These are phyloP conservation scores for Odontophorus gujanensis DNA, from an alignment of 2,113 vertebrate genomes.

Conservation along the genomic window DNA sequence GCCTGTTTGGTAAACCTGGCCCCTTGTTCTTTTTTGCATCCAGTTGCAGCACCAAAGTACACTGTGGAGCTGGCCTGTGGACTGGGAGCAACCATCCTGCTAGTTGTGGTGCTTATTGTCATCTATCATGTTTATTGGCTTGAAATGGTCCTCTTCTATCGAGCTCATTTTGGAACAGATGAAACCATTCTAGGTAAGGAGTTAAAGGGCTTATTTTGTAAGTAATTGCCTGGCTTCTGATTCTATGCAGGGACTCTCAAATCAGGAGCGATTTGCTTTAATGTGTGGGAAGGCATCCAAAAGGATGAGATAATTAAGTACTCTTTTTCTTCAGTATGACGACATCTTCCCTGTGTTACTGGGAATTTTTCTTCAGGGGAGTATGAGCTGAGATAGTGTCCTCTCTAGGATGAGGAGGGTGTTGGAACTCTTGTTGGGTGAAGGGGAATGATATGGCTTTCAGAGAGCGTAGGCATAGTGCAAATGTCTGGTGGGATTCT, in stretches of 20 bases:
- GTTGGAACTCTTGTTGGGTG: not conserved
- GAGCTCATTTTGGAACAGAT: slow-evolving; percentile 93
- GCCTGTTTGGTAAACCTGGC: not conserved
- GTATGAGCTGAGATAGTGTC: not conserved
- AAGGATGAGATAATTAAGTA: not conserved
- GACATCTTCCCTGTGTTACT: not conserved
- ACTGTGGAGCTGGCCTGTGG: slow-evolving; percentile 89
- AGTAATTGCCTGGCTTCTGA: not conserved
- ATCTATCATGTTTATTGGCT: slow-evolving; percentile 93
- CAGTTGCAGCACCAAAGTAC: slow-evolving; percentile 78
- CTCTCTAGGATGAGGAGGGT: not conserved
- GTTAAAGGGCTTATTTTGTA: not conserved
- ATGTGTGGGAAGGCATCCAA: not conserved
- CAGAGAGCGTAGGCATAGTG: not conserved
- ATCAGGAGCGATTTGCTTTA: not conserved
- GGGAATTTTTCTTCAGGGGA: not conserved
- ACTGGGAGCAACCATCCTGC: slow-evolving; percentile 84
- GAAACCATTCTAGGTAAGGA: slow-evolving; percentile 90
- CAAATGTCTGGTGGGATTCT: slow-evolving; percentile 4
- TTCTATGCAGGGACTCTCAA: not conserved
- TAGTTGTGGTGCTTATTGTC: slow-evolving; percentile 86
- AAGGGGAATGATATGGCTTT: not conserved
- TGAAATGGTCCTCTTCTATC: slow-evolving; percentile 94
- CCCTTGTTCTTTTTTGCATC: not conserved
- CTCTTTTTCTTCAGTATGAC: not conserved